phyloP scores from a whole-genome alignment of 1,140 invertebrate genomes.

The Brachionus paranguensis region DNA sequence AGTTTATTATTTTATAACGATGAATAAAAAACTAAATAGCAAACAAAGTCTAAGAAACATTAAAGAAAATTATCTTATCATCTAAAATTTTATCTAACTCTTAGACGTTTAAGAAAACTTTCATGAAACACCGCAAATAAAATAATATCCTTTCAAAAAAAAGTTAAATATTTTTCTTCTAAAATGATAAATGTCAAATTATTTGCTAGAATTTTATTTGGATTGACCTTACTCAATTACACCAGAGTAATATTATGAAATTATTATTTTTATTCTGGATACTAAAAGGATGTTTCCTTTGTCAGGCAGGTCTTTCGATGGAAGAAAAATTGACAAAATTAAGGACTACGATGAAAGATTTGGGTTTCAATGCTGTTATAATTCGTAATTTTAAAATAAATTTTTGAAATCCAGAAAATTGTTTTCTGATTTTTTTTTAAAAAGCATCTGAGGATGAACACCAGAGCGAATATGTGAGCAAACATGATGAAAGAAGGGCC shows the following conservation, averaged over 20 bases:
- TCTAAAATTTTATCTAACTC: neutral
- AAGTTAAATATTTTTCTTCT: neutral
- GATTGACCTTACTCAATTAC: neutral
- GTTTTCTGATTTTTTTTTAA: neutral
- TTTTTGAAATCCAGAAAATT: neutral
- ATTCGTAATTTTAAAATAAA: neutral
- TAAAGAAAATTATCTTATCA: neutral
- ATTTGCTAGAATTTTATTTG: neutral
- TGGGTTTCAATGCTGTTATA: neutral
- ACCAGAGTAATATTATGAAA: neutral
- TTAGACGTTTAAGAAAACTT: neutral
- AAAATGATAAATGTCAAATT: neutral
- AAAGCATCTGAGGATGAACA: conserved; percentile 30
- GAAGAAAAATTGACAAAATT: conserved; percentile 5
- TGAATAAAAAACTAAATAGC: no score
- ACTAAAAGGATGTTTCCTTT: neutral
- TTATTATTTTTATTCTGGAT: neutral
- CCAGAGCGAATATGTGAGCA: conserved; percentile 28
- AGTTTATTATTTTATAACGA: no score
- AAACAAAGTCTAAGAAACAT: neutral
- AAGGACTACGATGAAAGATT: neutral
- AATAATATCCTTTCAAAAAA: neutral
- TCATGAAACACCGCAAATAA: neutral
- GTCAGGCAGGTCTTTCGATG: neutral
- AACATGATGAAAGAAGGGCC: conserved; percentile 36